Conservation (phyloP, 37 sponge, comb jelly and placozoan genomes). For the Halichondria panicea region DNA sequence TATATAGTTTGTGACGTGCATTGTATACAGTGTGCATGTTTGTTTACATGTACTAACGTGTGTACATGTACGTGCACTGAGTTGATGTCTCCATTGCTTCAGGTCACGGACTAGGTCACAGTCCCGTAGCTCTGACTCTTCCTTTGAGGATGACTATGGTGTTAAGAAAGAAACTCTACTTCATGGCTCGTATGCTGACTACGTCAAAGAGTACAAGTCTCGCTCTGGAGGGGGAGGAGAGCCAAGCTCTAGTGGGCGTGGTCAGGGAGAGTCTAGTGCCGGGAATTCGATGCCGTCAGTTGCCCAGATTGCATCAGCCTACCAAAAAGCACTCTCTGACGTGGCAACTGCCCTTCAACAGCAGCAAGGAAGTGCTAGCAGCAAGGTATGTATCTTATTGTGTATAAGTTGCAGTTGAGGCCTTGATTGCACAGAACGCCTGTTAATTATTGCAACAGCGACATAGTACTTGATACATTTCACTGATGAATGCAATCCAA, state of each 20-base stretch:
- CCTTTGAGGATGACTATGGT: conserved; percentile 68
- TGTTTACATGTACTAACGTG: background rate
- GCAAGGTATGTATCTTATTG: conserved; percentile 17
- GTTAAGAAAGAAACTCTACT: conserved; percentile 69
- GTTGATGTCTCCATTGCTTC: background rate
- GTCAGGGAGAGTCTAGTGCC: too few species aligned
- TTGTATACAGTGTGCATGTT: background rate
- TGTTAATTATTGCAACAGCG: too few species aligned
- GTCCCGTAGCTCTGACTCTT: conserved; percentile 25
- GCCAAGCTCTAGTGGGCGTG: too few species aligned
- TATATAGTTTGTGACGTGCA: too few species aligned
- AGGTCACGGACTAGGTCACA: conserved; percentile 8
- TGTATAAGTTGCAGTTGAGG: too few species aligned
- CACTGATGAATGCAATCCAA: too few species aligned
- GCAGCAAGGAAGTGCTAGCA: conserved; percentile 19
- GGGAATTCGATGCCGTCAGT: conserved; percentile 4
- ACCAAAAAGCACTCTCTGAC: conserved; percentile 53
- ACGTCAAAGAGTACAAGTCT: conserved; percentile 75
- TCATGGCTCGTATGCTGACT: conserved; percentile 81
- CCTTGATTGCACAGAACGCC: too few species aligned
- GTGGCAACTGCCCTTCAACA: conserved; percentile 43
- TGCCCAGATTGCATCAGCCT: conserved; percentile 37
- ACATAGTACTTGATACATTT: background rate
- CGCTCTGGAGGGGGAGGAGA: conserved; percentile 10
- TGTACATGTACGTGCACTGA: background rate